Evolutionary conservation across 1,140 invertebrate genomes (phyloP).

Genomic region (Conopomorpha cramerella): DNA sequence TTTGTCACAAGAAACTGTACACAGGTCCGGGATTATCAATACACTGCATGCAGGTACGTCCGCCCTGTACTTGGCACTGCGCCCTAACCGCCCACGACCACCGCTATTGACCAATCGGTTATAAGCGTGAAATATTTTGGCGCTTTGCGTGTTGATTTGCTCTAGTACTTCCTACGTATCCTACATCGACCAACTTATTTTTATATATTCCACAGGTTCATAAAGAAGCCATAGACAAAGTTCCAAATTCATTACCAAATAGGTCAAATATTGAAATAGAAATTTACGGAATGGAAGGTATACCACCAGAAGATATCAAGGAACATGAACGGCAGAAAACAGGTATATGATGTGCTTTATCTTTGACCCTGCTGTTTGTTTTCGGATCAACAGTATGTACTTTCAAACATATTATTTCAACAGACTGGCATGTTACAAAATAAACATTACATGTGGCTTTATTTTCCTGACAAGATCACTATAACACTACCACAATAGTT

Average conservation of each 20-base stretch:
- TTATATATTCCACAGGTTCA: conserved; percentile 85
- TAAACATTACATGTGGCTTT: no score
- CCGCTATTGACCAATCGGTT: conserved; percentile 16
- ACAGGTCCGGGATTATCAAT: conserved; percentile 97
- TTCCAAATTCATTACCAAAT: conserved; percentile 97
- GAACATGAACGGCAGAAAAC: conserved; percentile 90
- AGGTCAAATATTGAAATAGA: conserved; percentile 99
- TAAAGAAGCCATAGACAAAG: conserved; percentile 99
- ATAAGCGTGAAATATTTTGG: conserved; percentile 45
- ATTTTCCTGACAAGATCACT: no score
- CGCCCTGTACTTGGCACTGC: conserved; percentile 30
- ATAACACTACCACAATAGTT: no score
- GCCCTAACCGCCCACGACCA: conserved; percentile 35
- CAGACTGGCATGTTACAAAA: no score
- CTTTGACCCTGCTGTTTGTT: conserved; percentile 18
- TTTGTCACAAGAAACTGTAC: conserved; percentile 99
- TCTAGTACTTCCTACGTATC: conserved; percentile 28
- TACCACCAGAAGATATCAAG: conserved; percentile 92
- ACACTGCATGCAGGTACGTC: conserved; percentile 97
- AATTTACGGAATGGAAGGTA: conserved; percentile 99
- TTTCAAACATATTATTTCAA: conserved; percentile 28
- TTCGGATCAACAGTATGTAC: conserved; percentile 53
- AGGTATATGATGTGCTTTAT: conserved; percentile 55
- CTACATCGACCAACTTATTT: conserved; percentile 9
- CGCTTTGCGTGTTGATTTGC: conserved; percentile 27